Conservation (phyloP, 2,113 vertebrate genomes). For the Ophthalmolycus amberensis region DNA sequence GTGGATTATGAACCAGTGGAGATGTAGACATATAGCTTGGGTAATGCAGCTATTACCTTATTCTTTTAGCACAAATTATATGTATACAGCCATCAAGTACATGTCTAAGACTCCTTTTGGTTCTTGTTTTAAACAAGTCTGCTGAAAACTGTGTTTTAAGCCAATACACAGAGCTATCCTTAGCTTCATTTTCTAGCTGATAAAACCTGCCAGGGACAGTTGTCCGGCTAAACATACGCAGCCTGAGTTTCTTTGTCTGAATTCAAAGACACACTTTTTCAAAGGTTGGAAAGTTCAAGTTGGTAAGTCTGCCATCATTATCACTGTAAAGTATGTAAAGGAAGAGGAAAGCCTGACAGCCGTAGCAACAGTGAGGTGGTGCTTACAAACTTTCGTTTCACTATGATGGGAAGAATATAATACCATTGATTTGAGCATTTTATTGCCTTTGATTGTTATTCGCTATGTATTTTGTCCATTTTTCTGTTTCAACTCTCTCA, state of each 20-base stretch:
- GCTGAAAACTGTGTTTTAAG: no score
- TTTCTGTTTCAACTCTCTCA: slow-evolving; percentile 22
- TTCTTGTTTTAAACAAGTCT: background rate
- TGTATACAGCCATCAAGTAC: background rate
- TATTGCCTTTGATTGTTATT: background rate
- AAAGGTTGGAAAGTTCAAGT: background rate
- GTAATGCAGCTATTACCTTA: background rate
- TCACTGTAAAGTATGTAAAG: background rate
- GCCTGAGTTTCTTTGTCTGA: background rate
- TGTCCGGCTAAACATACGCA: background rate
- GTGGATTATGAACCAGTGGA: background rate
- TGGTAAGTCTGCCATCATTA: background rate
- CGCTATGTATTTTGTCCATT: background rate
- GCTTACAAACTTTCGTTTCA: background rate
- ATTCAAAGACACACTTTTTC: background rate
- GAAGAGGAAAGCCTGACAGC: background rate
- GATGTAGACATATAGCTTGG: background rate
- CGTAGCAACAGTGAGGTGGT: background rate
- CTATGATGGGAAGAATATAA: background rate
- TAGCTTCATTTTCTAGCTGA: background rate
- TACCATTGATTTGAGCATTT: background rate
- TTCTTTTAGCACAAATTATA: background rate
- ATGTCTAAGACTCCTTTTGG: background rate
- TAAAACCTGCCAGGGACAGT: background rate
- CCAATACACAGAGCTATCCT: background rate